Evolutionary conservation across 2,797 vertebrate genomes (phyloP), one percentile per base, ranked within the genome.

Genomic region (Ataeniobius toweri): DNA sequence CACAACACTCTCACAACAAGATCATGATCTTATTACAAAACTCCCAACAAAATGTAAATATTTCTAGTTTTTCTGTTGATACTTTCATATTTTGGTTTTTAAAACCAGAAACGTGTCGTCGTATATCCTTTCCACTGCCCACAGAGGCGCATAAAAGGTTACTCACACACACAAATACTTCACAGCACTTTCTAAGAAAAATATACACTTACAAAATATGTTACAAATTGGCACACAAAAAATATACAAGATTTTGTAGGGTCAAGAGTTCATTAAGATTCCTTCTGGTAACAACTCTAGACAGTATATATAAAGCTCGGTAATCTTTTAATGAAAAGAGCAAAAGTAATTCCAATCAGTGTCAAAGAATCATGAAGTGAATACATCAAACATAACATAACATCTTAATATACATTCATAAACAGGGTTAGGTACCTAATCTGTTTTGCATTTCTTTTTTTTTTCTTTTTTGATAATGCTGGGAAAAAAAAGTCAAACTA

Each of bases 171-270:
- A 99, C 97, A 97, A 98, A 99, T 98, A 99, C 98, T 99, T 98
- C 98, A 99, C 98, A 98, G 96, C 98, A 99, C 98, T 99, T 99
- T 96, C 98, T 99, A 99, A 99, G 97, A 99, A 99, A 99, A 99
- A 99, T 99, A 99, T 98, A 99, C 98, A 99, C 98, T 98, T 99
- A 99, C 98, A 99, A 99, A 99, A 99, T 99, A 99, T 99, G 96
- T 99, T 99, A 99, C 98, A 99, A 99, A 99, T 99, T 98, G 97
- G 98, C 98, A 99, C 98, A 99, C 98, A 99, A 99, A 99, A 99
- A 99, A 99, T 99, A 99, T 99, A 99, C 98, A 99, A 98, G 97
- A 98, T 99, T 99, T 99, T 98, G 97, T 98, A 89, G 97, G 96
- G 97, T 99, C 96, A 98, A 98, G 97, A 98, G 97, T 98, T 98